Conservation (phyloP, 2,797 vertebrate species). For the Cyprinodon diabolis region DNA sequence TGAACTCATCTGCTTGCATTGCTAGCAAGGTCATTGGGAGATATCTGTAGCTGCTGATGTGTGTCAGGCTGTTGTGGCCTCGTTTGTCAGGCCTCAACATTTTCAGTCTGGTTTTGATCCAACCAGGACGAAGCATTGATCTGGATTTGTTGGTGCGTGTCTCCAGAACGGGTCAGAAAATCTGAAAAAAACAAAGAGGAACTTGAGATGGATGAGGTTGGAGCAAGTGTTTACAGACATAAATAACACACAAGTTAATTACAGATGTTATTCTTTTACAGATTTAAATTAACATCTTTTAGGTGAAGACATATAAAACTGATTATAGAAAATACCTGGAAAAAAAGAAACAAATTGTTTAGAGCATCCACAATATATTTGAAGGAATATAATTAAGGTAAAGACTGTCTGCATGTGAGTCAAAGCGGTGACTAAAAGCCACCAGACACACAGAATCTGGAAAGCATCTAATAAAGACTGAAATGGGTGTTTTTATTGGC, state of each 20-base stretch:
- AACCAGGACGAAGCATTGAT: not conserved
- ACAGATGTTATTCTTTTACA: not conserved
- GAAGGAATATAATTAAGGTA: not conserved
- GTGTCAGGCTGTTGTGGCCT: not conserved
- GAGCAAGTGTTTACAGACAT: not conserved
- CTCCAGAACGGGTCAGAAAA: not conserved
- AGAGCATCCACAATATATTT: not conserved
- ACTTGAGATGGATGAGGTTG: not conserved
- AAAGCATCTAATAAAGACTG: too few species aligned
- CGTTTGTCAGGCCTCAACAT: not conserved
- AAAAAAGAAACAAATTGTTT: not conserved
- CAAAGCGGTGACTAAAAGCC: not conserved
- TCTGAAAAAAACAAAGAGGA: not conserved
- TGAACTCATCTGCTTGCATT: conserved; percentile 27
- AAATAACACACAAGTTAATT: not conserved
- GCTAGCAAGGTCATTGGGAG: conserved; percentile 29
- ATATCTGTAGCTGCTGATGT: not conserved
- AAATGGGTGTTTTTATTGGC: not conserved
- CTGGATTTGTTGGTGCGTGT: not conserved
- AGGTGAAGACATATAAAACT: not conserved
- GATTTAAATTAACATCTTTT: not conserved
- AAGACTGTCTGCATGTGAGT: not conserved
- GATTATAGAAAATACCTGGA: not conserved
- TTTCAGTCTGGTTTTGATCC: not conserved
- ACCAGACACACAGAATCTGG: not conserved